phyloP scores from a whole-genome alignment of 2,888 invertebrate species.

The Ochlodes sylvanus region DNA sequence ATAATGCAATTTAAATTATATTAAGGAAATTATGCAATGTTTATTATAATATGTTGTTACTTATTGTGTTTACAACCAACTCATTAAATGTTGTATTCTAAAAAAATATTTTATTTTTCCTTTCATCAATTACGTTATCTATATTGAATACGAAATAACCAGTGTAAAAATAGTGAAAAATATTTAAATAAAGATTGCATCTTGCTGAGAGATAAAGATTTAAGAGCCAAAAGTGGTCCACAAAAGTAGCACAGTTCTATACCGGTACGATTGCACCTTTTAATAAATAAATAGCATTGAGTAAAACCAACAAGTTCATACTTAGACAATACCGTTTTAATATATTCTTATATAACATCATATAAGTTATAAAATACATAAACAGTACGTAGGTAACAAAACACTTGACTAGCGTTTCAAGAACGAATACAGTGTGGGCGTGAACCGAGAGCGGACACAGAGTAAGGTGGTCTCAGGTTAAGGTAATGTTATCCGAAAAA shows the following conservation, averaged over 20 bases:
- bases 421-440: slow-evolving; percentile 52
- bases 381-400: slow-evolving; percentile 83
- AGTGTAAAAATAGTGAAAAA: too few relatives aligned
- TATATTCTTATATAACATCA: slow-evolving; percentile 77
- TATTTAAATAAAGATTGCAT: too few relatives aligned
- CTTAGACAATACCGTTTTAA: slow-evolving; percentile 76
- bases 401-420: slow-evolving; percentile 82
- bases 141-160: too few relatives aligned
- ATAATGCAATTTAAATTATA: neutral
- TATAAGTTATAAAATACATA: slow-evolving; percentile 83
- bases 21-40: slow-evolving; percentile 32
- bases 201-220: too few relatives aligned
- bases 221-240: too few relatives aligned
- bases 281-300: too few relatives aligned
- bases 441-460: neutral
- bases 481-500: neutral
- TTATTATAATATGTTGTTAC: slow-evolving; percentile 49
- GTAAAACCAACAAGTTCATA: neutral
- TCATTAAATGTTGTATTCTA: slow-evolving; percentile 52
- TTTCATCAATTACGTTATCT: too few relatives aligned
- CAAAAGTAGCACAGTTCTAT: too few relatives aligned
- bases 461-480: slow-evolving; percentile 1
- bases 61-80: slow-evolving; percentile 51
- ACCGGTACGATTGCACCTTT: too few relatives aligned
- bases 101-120: neutral